These are phyloP conservation scores for Tineola bisselliella DNA, from an alignment of 2,888 invertebrate species.

Conservation along the genomic window DNA sequence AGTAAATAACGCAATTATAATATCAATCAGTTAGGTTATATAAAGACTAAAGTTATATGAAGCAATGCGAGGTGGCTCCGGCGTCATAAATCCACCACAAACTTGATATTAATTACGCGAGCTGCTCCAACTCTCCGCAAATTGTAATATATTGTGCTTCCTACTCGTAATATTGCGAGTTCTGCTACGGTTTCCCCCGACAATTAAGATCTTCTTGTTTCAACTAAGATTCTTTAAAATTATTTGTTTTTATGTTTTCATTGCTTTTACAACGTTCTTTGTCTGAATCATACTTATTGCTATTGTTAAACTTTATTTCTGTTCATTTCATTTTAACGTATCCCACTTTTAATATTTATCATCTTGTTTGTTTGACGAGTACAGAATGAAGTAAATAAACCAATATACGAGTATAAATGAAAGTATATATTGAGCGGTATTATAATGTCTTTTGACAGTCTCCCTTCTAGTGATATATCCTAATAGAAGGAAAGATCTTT, in stretches of 20 bases:
- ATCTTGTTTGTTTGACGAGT: not conserved
- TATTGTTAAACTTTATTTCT: not conserved
- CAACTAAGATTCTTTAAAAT: not conserved
- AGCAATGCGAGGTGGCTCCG: slow-evolving; percentile 15
- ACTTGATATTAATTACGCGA: slow-evolving; percentile 59
- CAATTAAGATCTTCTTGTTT: slow-evolving; percentile 1
- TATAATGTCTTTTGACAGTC: slow-evolving; percentile 2
- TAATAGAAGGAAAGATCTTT: slow-evolving; percentile 7
- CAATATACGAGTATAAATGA: not conserved
- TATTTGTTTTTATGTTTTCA: not conserved
- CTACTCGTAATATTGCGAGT: slow-evolving; percentile 24
- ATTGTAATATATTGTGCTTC: slow-evolving; percentile 39
- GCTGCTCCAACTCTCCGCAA: slow-evolving; percentile 39
- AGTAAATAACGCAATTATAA: not conserved
- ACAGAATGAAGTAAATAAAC: not conserved
- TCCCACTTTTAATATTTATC: not conserved
- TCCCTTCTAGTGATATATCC: not conserved
- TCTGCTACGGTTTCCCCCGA: not conserved
- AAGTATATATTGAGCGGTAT: not conserved
- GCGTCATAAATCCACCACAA: slow-evolving; percentile 45
- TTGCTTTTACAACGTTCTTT: not conserved
- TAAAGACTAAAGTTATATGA: not conserved
- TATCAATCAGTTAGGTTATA: not conserved
- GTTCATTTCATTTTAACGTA: not conserved
- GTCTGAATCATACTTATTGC: not conserved